Base-by-base conservation (phyloP, 2,113 vertebrate species). In the Elephantulus edwardii region DNA sequence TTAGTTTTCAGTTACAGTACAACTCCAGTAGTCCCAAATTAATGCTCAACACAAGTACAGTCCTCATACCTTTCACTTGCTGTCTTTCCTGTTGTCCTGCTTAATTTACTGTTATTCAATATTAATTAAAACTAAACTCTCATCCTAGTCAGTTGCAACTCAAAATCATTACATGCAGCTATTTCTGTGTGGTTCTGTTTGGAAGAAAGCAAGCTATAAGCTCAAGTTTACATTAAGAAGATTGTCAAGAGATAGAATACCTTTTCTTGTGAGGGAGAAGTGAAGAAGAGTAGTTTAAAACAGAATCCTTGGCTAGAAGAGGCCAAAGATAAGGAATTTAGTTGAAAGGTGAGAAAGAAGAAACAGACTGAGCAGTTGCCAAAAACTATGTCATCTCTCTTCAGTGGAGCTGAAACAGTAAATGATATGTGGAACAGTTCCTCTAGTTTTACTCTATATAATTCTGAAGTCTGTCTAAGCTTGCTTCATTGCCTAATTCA, bases 61-160 rank as follows among this genome's bases (percentile, higher is more conserved):
- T 90, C 94, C 82, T 46, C 35, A 92, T 92, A 38, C 44, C 64
- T n/a, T 81, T 26, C 0, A 0, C 24, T 40, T 90, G 54, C n/a
- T 91, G 46, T 85, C 64, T 91, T 85, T 60, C 92, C 71, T 81
- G 26, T 50, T 56, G 2, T 33, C 50, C 24, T 71, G 54, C 13
- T 78, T 81, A 86, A 90, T 93, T 93, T 95, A 94, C 79, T 68
- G 79, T 81, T 93, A 75, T 60, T 90, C 80, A 66, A 92, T 95
- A 93, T 42, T 86, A 93, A 88, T 94, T 95, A 94, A 94, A 92
- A 92, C 4, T 74, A 82, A 93, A 85, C 11, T 88, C 56, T 68
- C 50, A 70, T 60, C 58, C 46, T 3, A 3, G 40, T 90, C 26
- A 44, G 24, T 90, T 80, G 72, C 66, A 92, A 81, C 86, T 78